Conservation (phyloP, 2,113 vertebrate species). For the Megalops atlanticus region DNA sequence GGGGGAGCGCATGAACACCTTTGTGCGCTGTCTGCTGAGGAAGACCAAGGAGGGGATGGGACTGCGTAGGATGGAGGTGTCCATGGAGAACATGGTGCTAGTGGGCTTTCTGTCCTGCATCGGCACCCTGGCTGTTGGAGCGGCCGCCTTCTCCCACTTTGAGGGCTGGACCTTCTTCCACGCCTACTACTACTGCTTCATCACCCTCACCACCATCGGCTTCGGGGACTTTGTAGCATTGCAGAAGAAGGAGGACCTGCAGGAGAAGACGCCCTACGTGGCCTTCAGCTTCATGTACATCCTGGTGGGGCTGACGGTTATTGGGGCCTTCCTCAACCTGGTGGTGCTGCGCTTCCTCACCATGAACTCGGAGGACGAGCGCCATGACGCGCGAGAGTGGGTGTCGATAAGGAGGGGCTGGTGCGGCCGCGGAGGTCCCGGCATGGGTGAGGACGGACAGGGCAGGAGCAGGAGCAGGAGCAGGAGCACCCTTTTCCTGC, state of each 20-base stretch:
- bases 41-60: constrained; percentile 79
- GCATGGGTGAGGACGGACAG: constrained; percentile 43
- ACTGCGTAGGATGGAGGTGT: constrained; percentile 75
- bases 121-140: constrained; percentile 79
- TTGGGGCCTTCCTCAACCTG: constrained; percentile 87
- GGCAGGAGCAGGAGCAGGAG: too few species aligned
- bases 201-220: constrained; percentile 87
- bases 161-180: constrained; percentile 91
- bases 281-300: constrained; percentile 90
- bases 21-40: constrained; percentile 76
- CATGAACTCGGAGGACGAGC: constrained; percentile 69
- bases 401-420: neutral
- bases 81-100: constrained; percentile 85
- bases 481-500: constrained; percentile 65
- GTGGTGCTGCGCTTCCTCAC: constrained; percentile 87
- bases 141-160: constrained; percentile 82
- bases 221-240: constrained; percentile 91
- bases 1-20: constrained; percentile 85
- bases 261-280: constrained; percentile 79
- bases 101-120: constrained; percentile 84
- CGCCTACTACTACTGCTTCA: constrained; percentile 88
- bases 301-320: constrained; percentile 81
- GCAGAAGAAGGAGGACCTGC: constrained; percentile 80
- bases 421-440: constrained; percentile 47
- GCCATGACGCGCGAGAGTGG: constrained; percentile 50